phyloP scores from a whole-genome alignment of 1,140 invertebrate genomes.

The Hirudo medicinalis region DNA sequence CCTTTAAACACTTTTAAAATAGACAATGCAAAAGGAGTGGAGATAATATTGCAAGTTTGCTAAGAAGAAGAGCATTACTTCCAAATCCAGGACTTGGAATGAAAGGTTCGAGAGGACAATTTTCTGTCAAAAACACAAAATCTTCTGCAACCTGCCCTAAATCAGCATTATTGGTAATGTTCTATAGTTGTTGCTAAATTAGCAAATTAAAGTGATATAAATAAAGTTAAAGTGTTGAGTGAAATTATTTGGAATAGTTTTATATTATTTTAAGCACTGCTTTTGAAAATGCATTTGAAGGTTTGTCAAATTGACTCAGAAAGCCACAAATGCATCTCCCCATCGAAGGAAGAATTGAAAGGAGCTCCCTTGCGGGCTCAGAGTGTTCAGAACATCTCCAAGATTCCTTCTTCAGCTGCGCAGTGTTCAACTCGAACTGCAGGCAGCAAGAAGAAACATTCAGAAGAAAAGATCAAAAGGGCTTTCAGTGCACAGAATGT shows the following conservation, averaged over 20 bases:
- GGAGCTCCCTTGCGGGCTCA: conserved; percentile 12
- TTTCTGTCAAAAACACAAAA: background rate
- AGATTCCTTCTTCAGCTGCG: background rate
- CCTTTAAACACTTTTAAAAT: background rate
- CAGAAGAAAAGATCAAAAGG: conserved; percentile 28
- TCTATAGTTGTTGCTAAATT: background rate
- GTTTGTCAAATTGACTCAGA: background rate
- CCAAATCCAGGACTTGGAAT: no score
- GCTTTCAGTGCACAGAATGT: conserved; percentile 39
- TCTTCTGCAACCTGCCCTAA: background rate
- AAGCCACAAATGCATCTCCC: background rate
- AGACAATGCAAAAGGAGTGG: conserved; percentile 2
- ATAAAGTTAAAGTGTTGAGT: background rate
- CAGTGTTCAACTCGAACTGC: background rate
- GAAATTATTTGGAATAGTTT: background rate
- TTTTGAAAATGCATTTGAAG: background rate
- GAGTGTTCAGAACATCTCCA: conserved; percentile 23
- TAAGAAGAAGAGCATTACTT: conserved; percentile 2
- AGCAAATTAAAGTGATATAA: background rate
- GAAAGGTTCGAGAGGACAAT: background rate
- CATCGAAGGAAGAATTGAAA: background rate
- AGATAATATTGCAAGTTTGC: conserved; percentile 11
- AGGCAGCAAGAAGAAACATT: background rate
- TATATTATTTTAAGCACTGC: background rate
- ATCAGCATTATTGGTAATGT: background rate